Base-by-base conservation (phyloP, 2,797 vertebrate genomes). In the Thunnus albacares region DNA sequence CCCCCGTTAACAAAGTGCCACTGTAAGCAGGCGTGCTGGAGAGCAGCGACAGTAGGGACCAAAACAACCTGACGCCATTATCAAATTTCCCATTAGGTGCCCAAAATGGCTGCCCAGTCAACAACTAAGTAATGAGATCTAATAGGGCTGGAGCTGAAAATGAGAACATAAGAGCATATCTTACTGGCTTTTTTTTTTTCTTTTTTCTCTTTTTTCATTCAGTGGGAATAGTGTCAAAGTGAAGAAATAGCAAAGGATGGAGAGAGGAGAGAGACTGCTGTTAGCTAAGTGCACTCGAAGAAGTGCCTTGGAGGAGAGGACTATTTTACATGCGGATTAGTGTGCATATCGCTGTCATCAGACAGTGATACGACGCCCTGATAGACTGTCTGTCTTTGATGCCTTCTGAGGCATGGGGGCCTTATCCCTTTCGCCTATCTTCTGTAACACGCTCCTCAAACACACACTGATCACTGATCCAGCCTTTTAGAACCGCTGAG, bases 321-420 rank as follows among this genome's bases (percentile, higher is more conserved):
- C 89, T 92, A 91, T 94, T 94, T 94, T 92, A 91, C 92, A 88
- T 90, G 93, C 84, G 90, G 93, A 95, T 96, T 94, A 90, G 93
- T 70, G 81, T 83, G 75, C 84, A 82, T 96, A 95, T 96, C 86
- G 85, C 88, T 59, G 59, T 87, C 91, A 93, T 93, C 82, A 81
- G 76, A 77, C 84, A 82, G 74, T 68, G 92, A 94, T 92, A 92
- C 75, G 56, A 70, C 74, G 77, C 77, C 89, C 88, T 91, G 90
- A 91, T 83, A 93, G 86, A 73, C 81, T 62, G 84, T 79, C 81
- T 87, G 85, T 70, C 85, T 96, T 95, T 94, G 92, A 93, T 93
- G 84, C 80, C 73, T 84, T 87, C 82, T 89, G 83, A 83, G 86
- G 80, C 79, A 77, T 11, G 4, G 57, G 88, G 93, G 92, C 92